A percentile compares a stretch with the other conserved stretches of the same genome.
Conservation (phyloP, 2,888 invertebrate species). For the Ernsta delagoae region DNA sequence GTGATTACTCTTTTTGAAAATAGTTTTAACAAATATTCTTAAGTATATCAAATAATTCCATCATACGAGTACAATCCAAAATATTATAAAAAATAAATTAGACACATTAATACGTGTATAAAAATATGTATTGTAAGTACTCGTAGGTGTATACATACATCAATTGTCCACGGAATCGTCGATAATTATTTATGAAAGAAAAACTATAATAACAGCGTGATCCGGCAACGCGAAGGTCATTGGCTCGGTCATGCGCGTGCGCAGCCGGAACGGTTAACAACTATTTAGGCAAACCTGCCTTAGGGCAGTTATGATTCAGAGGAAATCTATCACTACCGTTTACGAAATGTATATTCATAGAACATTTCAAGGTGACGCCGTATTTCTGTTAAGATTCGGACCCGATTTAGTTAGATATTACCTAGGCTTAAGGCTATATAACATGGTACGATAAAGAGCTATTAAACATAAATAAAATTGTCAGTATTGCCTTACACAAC, state of each 20-base stretch:
- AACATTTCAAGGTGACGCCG: constrained; percentile 43
- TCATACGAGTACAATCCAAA: too few relatives aligned
- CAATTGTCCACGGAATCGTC: background rate
- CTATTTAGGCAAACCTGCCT: constrained; percentile 40
- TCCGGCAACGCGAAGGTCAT: constrained; percentile 49
- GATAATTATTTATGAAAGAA: background rate
- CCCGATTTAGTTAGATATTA: background rate
- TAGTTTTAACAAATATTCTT: too few relatives aligned
- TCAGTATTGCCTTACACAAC: too few relatives aligned
- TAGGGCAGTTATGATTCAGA: constrained; percentile 40
- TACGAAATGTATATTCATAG: constrained; percentile 25
- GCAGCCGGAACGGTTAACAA: constrained; percentile 42
- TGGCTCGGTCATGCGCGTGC: constrained; percentile 35
- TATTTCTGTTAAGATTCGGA: constrained; percentile 15
- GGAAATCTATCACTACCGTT: constrained; percentile 41
- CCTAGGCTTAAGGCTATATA: background rate
- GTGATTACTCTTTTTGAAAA: too few relatives aligned
- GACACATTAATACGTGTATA: too few relatives aligned
- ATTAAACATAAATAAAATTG: too few relatives aligned
- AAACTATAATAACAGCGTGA: constrained; percentile 31
- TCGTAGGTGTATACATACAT: too few relatives aligned
- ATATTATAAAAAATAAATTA: too few relatives aligned
- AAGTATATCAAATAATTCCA: too few relatives aligned
- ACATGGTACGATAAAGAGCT: too few relatives aligned
- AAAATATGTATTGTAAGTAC: too few relatives aligned